Conservation (phyloP, 2,888 invertebrate species). For the Cheilosia variabilis region DNA sequence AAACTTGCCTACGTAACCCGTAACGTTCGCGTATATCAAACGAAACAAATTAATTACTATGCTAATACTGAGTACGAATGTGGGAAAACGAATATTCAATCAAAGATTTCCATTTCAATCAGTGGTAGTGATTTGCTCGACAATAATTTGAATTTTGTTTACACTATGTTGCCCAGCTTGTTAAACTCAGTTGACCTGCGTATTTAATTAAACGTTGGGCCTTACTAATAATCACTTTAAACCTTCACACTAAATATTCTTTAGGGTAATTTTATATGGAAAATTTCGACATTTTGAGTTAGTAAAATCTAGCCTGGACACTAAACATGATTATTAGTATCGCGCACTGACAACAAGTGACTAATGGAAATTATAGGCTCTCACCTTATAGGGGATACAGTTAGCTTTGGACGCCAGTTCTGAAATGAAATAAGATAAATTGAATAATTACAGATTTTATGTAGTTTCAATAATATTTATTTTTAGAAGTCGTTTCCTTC, state of each 20-base stretch:
- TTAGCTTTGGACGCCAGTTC: constrained; percentile 48
- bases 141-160: constrained; percentile 19
- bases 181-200: neutral
- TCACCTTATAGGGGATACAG: constrained; percentile 53
- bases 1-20: constrained; percentile 24
- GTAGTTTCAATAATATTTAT: neutral
- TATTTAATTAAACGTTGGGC: neutral
- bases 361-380: neutral
- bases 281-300: too few species aligned
- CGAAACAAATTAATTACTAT: neutral
- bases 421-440: constrained; percentile 32
- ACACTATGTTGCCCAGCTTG: neutral
- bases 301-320: too few species aligned
- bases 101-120: constrained; percentile 42
- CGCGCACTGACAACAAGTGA: too few species aligned
- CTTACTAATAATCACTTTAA: too few species aligned
- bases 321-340: too few species aligned
- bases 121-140: constrained; percentile 17
- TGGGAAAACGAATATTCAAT: constrained; percentile 33
- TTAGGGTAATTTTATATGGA: too few species aligned
- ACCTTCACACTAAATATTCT: too few species aligned
- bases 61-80: constrained; percentile 10
- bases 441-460: neutral
- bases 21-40: neutral
- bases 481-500: too few species aligned